A percentile compares a stretch with the other conserved stretches of the same genome.
phyloP scores from a whole-genome alignment of 2,113 vertebrate species.

The Hemichromis elongatus region DNA sequence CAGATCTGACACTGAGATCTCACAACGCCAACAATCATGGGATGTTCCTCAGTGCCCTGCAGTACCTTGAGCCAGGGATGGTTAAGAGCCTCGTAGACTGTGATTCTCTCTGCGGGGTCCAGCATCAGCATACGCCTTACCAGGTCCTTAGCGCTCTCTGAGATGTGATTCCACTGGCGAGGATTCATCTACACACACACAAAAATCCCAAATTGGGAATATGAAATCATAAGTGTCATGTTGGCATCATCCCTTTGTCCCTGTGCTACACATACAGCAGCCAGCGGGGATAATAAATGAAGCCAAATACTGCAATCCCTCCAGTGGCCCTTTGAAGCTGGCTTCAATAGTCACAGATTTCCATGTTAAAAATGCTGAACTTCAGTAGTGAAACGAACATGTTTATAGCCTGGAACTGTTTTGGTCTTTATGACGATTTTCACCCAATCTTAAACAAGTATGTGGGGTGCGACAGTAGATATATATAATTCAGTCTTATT shows the following conservation, averaged over 20 bases:
- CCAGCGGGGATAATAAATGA: neutral
- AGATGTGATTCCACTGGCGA: slow-evolving; percentile 97
- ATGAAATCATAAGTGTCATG: neutral
- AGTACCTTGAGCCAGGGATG: slow-evolving; percentile 97
- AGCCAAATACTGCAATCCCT: neutral
- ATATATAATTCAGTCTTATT: neutral
- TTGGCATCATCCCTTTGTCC: neutral
- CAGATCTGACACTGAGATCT: neutral
- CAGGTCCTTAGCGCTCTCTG: slow-evolving; percentile 98
- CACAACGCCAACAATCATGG: neutral
- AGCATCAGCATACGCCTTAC: slow-evolving; percentile 99
- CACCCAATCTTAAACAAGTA: neutral
- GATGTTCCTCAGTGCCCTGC: neutral
- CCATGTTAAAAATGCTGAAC: neutral
- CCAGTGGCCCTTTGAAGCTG: neutral
- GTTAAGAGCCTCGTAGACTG: slow-evolving; percentile 97
- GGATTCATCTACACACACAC: slow-evolving; percentile 88
- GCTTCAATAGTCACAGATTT: neutral
- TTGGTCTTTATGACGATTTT: neutral
- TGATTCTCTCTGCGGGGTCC: slow-evolving; percentile 98
- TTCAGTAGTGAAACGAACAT: neutral
- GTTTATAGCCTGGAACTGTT: neutral
- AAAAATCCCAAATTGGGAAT: no score
- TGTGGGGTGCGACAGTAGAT: neutral
- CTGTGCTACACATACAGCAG: neutral